These are phyloP conservation scores for Rhagoletis zephyria DNA, from an alignment of 1,140 invertebrate species.

Conservation along the genomic window DNA sequence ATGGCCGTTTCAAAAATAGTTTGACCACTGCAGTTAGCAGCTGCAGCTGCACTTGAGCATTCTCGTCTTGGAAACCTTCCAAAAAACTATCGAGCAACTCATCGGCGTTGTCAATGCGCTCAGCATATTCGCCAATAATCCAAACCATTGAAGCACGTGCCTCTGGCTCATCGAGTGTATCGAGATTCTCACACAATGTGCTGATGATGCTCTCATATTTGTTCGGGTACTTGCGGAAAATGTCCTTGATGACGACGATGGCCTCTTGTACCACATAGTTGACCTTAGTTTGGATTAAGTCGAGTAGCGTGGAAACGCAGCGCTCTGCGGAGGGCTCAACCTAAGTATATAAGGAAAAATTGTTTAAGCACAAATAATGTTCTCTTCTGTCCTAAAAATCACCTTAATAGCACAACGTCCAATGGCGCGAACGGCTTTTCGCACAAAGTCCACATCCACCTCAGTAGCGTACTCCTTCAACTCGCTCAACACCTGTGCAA, in stretches of 20 bases:
- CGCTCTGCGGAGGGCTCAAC: slow-evolving; percentile 97
- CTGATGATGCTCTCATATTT: slow-evolving; percentile 99
- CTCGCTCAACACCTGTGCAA: slow-evolving; percentile 98
- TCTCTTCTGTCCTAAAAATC: not conserved
- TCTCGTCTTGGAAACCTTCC: slow-evolving; percentile 99
- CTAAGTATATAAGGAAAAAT: slow-evolving; percentile 61
- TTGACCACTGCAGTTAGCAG: slow-evolving; percentile 98
- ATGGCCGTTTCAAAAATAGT: slow-evolving; percentile 96
- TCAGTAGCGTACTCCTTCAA: slow-evolving; percentile 99
- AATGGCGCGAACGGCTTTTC: slow-evolving; percentile 98
- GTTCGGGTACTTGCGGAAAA: slow-evolving; percentile 99
- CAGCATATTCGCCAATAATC: slow-evolving; percentile 99
- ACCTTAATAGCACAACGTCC: slow-evolving; percentile 99
- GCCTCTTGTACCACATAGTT: slow-evolving; percentile 99
- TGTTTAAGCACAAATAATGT: not conserved
- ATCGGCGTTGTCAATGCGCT: slow-evolving; percentile 99
- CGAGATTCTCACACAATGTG: slow-evolving; percentile 98
- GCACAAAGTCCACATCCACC: slow-evolving; percentile 99
- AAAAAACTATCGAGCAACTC: slow-evolving; percentile 98
- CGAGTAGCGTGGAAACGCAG: slow-evolving; percentile 98
- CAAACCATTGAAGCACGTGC: slow-evolving; percentile 99
- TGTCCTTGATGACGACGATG: slow-evolving; percentile 99
- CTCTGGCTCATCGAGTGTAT: slow-evolving; percentile 98
- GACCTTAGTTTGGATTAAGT: slow-evolving; percentile 99
- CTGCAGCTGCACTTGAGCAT: slow-evolving; percentile 98